Base-by-base conservation (phyloP, 2,113 vertebrate genomes). In the Charina bottae region DNA sequence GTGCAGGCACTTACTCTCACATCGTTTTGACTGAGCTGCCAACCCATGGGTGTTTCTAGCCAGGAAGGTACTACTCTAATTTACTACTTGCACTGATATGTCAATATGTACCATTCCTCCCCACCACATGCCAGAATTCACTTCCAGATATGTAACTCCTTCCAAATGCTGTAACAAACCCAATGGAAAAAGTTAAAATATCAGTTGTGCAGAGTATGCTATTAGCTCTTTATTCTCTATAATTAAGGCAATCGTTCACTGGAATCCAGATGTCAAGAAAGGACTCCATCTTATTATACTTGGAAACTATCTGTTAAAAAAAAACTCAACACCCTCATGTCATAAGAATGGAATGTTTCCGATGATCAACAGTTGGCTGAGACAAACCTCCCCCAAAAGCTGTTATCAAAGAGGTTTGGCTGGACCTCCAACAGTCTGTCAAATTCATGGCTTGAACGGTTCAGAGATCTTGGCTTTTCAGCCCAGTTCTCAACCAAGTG, bases 281-380 rank as follows among this genome's bases (percentile, higher is more conserved):
- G 42, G 42, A n/a, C 83, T 83, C 83, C 88, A 33, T 85, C 49
- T 92, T 92, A 62, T 94, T 88, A 92, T 59, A 53, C 26, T 91
- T 88, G 60, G 86, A 88, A 89, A 62, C 60, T 55, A n/a, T 54
- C 17, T 33, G 85, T 42, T 33, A 60, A 87, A 78, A 72, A 6
- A 33, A 1, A 68, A 15, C 3, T 23, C 23, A 28, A n/a, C 13
- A 72, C 13, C 24, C 49, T 42, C 19, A 58, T 64, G 62, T 94
- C 89, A 92, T 60, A 92, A 85, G 91, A 94, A 92, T 90, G 89
- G 91, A 90, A 94, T 94, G 89, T 88, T 92, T 91, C 78, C 56
- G 86, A 92, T 89, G 78, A 85, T 88, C 86, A 91, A 60, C 23
- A 46, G n/a, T 88, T 37, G 89, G 37, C n/a, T 78, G 53, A 88